phyloP scores from a whole-genome alignment of 2,888 invertebrate genomes.

The Dione juno region DNA sequence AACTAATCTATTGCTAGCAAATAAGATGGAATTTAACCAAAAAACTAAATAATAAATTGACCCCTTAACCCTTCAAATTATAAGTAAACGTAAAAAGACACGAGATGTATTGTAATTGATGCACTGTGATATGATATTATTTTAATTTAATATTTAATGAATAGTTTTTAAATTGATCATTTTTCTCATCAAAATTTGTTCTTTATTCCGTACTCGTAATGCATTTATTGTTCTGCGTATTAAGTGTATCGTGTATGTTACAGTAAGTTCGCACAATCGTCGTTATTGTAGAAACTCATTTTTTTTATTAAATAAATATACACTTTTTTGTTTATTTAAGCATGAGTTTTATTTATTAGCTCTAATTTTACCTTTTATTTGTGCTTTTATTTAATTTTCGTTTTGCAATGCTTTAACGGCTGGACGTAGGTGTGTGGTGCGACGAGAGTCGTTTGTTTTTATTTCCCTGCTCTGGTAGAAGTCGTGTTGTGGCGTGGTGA shows the following conservation, averaged over 20 bases:
- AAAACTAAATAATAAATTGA: background rate
- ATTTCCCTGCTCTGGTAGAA: too few species aligned
- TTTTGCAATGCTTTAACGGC: too few species aligned
- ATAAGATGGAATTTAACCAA: conserved; percentile 2
- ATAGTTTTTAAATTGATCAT: conserved; percentile 19
- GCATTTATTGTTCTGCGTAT: conserved; percentile 31
- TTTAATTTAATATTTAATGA: conserved; percentile 26
- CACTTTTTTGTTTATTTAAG: conserved; percentile 18
- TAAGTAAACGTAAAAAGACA: conserved; percentile 35
- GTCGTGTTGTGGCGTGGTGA: background rate
- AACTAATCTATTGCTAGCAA: background rate
- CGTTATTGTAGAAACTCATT: conserved; percentile 18
- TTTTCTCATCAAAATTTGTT: conserved; percentile 23
- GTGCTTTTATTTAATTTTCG: background rate
- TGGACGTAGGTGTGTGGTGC: too few species aligned
- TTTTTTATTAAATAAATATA: conserved; percentile 3
- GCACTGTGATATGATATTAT: conserved; percentile 49
- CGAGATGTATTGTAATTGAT: conserved; percentile 43
- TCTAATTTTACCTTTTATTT: background rate
- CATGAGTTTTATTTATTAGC: conserved; percentile 13
- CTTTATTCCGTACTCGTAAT: conserved; percentile 30
- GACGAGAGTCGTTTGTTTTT: too few species aligned
- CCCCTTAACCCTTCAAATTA: conserved; percentile 2
- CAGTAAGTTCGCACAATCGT: conserved; percentile 27
- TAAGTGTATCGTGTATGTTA: conserved; percentile 17